Conservation (phyloP, 2,113 vertebrate species). For the Melanostigma gelatinosum region DNA sequence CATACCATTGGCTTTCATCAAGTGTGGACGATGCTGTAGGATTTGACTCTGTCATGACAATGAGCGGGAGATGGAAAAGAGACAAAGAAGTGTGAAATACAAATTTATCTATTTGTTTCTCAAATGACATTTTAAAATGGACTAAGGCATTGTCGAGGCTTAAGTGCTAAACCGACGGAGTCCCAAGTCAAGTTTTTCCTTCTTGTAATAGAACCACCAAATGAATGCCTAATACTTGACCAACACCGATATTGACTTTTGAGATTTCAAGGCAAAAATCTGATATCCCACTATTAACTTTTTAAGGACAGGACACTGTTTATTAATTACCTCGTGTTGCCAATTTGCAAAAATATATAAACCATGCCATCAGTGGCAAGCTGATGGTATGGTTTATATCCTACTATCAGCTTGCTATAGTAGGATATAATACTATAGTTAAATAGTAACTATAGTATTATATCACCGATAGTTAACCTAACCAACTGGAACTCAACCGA, state of each 20-base stretch:
- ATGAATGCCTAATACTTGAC: not conserved
- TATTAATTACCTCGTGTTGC: not conserved
- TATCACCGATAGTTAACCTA: too few species aligned
- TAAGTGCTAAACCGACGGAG: not conserved
- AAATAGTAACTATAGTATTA: too few species aligned
- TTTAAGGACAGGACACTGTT: not conserved
- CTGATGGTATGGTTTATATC: too few species aligned
- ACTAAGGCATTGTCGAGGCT: not conserved
- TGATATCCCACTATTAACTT: not conserved
- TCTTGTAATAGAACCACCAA: slow-evolving; percentile 2
- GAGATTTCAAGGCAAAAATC: not conserved
- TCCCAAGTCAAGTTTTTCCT: not conserved
- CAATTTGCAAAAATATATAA: not conserved
- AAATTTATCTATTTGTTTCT: not conserved
- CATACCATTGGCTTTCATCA: slow-evolving; percentile 19
- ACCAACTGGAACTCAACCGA: too few species aligned
- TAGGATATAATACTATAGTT: too few species aligned
- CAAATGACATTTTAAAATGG: not conserved
- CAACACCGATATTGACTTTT: not conserved
- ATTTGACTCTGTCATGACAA: not conserved
- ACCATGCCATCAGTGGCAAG: too few species aligned
- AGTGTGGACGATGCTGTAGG: not conserved
- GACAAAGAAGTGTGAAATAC: not conserved
- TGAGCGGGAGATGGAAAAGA: not conserved
- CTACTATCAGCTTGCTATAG: too few species aligned